Percentiles rank a stretch among this genome's conserved stretches.
Conservation (phyloP, 2,113 vertebrate genomes). For the Halcyon senegalensis region DNA sequence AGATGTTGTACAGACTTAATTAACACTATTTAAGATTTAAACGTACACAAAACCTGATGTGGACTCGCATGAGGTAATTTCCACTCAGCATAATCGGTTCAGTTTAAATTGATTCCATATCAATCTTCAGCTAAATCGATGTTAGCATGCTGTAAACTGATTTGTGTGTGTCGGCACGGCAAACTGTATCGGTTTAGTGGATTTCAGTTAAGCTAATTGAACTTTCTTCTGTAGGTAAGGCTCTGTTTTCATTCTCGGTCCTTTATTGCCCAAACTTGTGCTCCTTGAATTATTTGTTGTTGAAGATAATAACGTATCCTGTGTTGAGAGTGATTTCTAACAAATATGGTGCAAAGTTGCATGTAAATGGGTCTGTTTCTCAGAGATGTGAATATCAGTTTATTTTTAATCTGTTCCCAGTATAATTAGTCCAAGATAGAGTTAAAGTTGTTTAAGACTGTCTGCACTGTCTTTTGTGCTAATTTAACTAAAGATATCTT, state of each 20-base stretch:
- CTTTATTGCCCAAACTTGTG: background rate
- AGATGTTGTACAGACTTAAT: background rate
- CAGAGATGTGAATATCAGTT: background rate
- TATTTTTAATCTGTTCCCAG: background rate
- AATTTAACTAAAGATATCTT: background rate
- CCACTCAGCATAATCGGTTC: background rate
- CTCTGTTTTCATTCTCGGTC: fast-evolving
- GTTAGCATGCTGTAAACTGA: background rate
- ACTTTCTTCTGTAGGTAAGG: background rate
- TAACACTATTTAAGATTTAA: background rate
- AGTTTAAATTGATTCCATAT: background rate
- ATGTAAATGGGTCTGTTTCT: background rate
- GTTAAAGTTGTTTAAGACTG: background rate
- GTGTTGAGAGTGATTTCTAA: background rate
- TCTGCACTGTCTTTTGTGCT: background rate
- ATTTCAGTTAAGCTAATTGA: background rate
- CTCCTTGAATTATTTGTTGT: background rate
- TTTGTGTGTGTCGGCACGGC: background rate
- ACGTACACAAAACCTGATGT: background rate
- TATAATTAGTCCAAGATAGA: background rate
- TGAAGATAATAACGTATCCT: background rate
- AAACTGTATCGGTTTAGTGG: background rate
- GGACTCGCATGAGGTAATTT: background rate
- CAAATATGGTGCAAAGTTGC: background rate
- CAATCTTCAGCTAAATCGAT: background rate